phyloP scores from a whole-genome alignment of 2,113 vertebrate species.

The Neotragus moschatus region DNA sequence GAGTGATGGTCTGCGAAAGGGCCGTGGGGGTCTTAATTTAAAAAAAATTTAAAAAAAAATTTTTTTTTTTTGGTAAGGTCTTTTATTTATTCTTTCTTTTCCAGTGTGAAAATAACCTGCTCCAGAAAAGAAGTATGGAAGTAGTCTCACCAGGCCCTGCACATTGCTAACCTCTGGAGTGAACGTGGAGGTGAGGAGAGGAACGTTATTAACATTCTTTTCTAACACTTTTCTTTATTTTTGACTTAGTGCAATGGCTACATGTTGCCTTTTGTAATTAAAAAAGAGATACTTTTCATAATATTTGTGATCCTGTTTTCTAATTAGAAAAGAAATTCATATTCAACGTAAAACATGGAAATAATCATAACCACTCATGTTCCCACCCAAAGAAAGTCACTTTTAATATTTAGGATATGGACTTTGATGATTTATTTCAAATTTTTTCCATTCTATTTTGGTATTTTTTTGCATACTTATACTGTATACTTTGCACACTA shows the following conservation, averaged over 20 bases:
- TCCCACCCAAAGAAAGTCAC: background rate
- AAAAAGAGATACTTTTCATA: background rate
- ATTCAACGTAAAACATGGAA: background rate
- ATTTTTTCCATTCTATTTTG: background rate
- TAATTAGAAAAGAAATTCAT: background rate
- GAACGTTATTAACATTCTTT: background rate
- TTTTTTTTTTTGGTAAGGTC: background rate
- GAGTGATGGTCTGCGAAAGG: background rate
- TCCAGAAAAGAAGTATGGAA: background rate
- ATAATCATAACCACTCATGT: background rate
- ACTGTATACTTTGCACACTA: background rate
- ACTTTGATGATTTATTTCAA: background rate
- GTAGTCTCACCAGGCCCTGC: background rate
- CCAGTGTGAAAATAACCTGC: background rate
- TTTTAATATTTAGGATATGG: background rate
- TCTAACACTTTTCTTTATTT: background rate
- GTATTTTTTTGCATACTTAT: background rate
- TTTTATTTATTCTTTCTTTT: conserved; percentile 17
- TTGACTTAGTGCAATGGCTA: background rate
- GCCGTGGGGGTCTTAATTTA: background rate
- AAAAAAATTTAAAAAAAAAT: background rate
- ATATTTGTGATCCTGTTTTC: background rate
- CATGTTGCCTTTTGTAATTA: background rate
- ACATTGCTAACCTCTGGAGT: background rate
- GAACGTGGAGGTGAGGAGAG: background rate